phyloP scores from a whole-genome alignment of 2,888 invertebrate genomes.

The Nudaria mundana region DNA sequence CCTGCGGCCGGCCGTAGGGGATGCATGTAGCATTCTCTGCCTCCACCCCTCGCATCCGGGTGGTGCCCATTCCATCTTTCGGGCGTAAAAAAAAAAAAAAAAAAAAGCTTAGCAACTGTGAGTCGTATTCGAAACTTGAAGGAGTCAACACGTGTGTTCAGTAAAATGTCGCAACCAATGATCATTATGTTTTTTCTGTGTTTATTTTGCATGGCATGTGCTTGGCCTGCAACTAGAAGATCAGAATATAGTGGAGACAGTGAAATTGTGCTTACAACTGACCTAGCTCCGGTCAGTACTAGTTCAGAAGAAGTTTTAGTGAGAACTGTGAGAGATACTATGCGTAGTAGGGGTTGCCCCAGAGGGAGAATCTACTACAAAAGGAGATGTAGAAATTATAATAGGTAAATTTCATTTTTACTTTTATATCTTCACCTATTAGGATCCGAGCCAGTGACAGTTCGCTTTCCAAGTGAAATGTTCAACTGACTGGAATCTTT shows the following conservation, averaged over 20 bases:
- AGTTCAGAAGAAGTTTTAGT: background rate
- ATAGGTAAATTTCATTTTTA: background rate
- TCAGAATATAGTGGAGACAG: background rate
- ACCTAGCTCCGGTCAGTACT: background rate
- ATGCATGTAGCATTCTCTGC: too few species aligned
- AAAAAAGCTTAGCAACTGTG: background rate
- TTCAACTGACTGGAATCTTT: too few species aligned
- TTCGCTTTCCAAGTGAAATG: too few species aligned
- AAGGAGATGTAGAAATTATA: background rate
- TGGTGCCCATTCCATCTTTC: too few species aligned
- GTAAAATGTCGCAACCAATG: slow-evolving; percentile 3
- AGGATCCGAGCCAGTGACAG: too few species aligned
- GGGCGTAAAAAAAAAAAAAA: too few species aligned
- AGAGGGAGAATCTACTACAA: background rate
- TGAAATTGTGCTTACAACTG: background rate
- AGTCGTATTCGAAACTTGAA: background rate
- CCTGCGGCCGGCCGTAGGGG: too few species aligned
- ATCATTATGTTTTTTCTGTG: slow-evolving; percentile 6
- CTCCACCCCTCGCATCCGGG: too few species aligned
- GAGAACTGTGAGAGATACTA: background rate
- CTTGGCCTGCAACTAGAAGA: background rate
- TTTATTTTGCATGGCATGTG: slow-evolving; percentile 1
- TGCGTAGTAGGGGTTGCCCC: background rate
- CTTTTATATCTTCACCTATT: too few species aligned
- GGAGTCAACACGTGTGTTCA: background rate